These are phyloP conservation scores for Poecilia picta DNA, from an alignment of 2,797 vertebrate species.

Conservation along the genomic window DNA sequence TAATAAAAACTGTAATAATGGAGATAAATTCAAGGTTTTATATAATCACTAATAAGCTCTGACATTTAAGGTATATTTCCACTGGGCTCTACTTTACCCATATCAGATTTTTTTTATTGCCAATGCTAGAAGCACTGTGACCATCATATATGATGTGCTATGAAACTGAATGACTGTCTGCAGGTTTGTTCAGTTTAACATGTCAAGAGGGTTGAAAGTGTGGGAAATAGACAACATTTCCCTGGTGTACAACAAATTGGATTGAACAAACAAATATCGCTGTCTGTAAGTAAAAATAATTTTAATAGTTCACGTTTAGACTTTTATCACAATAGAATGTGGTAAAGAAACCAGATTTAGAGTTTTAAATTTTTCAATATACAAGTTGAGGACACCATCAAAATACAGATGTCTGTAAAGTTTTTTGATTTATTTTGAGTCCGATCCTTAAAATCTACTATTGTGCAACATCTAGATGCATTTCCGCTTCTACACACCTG, in stretches of 20 bases:
- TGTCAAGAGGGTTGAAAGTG: not conserved
- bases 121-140: conserved; percentile 5
- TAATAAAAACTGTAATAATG: not conserved
- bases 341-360: not conserved
- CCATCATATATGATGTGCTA: not conserved
- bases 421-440: not conserved
- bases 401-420: not conserved
- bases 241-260: not conserved
- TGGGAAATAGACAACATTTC: conserved; percentile 10
- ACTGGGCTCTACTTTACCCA: conserved; percentile 3
- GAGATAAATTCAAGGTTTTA: not conserved
- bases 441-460: not conserved
- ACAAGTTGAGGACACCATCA: not conserved
- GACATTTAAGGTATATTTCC: not conserved
- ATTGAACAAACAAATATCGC: not conserved
- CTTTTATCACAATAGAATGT: not conserved
- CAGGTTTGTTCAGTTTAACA: conserved; percentile 1
- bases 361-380: not conserved
- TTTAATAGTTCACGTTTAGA: not conserved
- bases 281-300: not conserved
- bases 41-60: not conserved
- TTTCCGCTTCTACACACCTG: too few species aligned
- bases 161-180: conserved; percentile 14
- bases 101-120: conserved; percentile 17
- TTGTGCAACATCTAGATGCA: too few species aligned